A percentile compares a stretch with the other conserved stretches of the same genome.
Evolutionary conservation across 2,797 vertebrate genomes (phyloP).

Genomic region (Columba guinea): DNA sequence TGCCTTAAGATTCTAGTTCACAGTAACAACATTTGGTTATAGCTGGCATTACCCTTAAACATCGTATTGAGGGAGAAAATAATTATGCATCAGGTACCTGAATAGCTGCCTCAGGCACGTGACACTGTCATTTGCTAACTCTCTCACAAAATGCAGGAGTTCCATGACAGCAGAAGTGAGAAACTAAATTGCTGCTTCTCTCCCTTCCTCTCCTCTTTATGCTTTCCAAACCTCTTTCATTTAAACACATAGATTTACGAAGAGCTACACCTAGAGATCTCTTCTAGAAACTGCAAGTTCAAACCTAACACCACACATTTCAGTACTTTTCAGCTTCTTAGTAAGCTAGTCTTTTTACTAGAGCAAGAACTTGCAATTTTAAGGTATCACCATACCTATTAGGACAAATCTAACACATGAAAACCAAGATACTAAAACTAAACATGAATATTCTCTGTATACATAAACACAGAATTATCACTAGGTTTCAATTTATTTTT

Average conservation of each 20-base stretch:
- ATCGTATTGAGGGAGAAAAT: background rate
- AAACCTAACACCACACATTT: background rate
- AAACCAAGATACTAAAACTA: background rate
- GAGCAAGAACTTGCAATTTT: background rate
- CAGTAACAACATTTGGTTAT: background rate
- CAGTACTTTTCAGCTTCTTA: background rate
- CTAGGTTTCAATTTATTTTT: background rate
- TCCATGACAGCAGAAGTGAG: background rate
- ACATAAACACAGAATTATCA: background rate
- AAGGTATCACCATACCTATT: background rate
- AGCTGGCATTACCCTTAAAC: background rate
- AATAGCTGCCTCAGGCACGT: background rate
- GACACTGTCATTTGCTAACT: background rate
- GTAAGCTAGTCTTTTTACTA: background rate
- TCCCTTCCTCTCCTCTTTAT: background rate
- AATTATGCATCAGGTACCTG: background rate
- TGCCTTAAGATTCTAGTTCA: background rate
- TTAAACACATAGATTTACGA: background rate
- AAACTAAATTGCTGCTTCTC: background rate
- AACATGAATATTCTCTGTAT: background rate
- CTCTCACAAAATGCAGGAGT: background rate
- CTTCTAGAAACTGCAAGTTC: background rate
- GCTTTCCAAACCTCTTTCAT: background rate
- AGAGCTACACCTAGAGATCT: slow-evolving; percentile 43
- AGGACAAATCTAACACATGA: background rate